Base-by-base conservation (phyloP, 35 echinoderm and acorn worm genomes). In the Lytechinus pictus region DNA sequence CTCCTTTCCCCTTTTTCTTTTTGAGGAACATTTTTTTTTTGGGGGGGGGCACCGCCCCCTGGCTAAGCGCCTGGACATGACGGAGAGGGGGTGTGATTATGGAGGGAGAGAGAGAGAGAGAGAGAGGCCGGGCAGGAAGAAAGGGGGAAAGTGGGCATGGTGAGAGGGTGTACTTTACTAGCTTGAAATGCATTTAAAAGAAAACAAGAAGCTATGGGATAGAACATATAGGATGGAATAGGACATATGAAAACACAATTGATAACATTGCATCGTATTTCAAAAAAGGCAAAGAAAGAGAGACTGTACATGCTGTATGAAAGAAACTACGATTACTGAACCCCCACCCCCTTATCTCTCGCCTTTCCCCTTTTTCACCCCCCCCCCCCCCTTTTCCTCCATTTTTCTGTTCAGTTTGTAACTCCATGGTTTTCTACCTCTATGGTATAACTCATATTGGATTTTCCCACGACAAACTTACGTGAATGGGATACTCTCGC, bases 401-500 rank as follows among this genome's bases (percentile, higher is more conserved):
- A 13, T 71, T 21, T 71, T 21, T 71, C 61, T 71, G 0, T 14
- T 13, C 61, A 21, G 14, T 71, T 21, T 71, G 14, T 71, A 3
- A 19, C 61, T 71, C 13, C 0, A 13, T 71, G 4, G 13, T 16
- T 66, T 4, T 55, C 54, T 55, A 8, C 11, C 55, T 57, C 55
- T 5, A 57, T 57, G 66, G 66, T 79, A 6, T 79, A 16, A 79
- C 16, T 79, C 66, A 79, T 16, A 7, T 4, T 16, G 66, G 66
- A 79, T 79, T 79, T 79, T 79, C 19, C 6, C 66, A 79, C 12
- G 66, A 24, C 19, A 79, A 79, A 79, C 66, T 79, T 79, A 24
- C 66, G 66, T n/a, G 66, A 79, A 79, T n/a, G n/a, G 66, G 66
- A 79, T 79, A 24, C 66, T 79, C 66, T 79, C 66, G 66, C 66